Conservation (phyloP, 2,888 invertebrate genomes). For the Ceratothoa steindachneri region DNA sequence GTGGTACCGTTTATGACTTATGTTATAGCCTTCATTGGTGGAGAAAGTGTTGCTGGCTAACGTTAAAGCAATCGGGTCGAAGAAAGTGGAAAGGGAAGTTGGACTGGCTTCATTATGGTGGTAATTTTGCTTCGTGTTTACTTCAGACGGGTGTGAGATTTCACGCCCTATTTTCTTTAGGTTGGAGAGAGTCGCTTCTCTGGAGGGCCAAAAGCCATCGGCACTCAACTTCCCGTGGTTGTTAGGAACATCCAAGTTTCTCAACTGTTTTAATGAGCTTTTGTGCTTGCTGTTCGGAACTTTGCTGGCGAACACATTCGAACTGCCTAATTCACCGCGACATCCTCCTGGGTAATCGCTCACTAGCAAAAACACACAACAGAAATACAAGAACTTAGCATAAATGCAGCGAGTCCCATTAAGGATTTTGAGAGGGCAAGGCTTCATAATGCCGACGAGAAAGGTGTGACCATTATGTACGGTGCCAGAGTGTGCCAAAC, state of each 20-base stretch:
- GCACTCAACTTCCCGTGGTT: neutral
- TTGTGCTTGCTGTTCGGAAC: neutral
- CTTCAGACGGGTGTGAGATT: neutral
- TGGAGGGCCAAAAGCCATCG: neutral
- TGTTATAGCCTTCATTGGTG: neutral
- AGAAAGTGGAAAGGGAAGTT: neutral
- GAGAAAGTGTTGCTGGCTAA: neutral
- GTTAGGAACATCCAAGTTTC: neutral
- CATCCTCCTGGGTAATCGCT: neutral
- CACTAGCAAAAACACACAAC: neutral
- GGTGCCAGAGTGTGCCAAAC: too few species aligned
- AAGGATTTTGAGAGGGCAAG: too few species aligned
- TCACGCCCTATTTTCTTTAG: neutral
- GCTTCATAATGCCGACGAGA: too few species aligned
- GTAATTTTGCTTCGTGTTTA: slow-evolving; percentile 5
- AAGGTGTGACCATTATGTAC: too few species aligned
- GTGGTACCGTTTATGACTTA: neutral
- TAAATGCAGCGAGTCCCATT: neutral
- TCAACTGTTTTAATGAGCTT: neutral
- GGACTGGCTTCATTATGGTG: slow-evolving; percentile 3
- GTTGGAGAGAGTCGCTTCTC: neutral
- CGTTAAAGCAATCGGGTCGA: neutral
- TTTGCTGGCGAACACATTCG: neutral
- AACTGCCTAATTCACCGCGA: neutral
- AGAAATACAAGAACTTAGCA: neutral